These are phyloP conservation scores for Hapalemur alaotrensis DNA, from an alignment of 2,797 vertebrate species.

Conservation along the genomic window DNA sequence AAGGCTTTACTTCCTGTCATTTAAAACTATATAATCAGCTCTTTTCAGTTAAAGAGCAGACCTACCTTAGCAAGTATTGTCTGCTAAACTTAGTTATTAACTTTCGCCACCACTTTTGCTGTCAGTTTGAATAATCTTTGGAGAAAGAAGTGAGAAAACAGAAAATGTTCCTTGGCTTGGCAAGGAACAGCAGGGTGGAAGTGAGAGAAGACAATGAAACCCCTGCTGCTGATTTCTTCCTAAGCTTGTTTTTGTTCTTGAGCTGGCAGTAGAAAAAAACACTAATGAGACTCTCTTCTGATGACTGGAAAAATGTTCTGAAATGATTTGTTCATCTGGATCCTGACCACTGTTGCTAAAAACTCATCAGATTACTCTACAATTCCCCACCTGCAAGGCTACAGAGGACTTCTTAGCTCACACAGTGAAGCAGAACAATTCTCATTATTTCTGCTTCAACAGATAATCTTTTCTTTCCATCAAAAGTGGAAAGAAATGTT, in stretches of 20 bases:
- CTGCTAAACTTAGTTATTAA: not conserved
- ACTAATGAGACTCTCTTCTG: not conserved
- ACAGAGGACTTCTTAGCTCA: not conserved
- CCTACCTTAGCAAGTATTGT: not conserved
- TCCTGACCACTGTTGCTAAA: not conserved
- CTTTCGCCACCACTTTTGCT: not conserved
- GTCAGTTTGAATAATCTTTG: not conserved
- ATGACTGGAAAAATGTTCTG: not conserved
- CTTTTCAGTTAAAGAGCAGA: not conserved
- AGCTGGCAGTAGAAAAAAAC: not conserved
- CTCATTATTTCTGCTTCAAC: not conserved
- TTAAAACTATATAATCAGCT: not conserved
- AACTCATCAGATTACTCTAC: not conserved
- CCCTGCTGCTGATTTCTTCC: not conserved
- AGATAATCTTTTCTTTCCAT: not conserved
- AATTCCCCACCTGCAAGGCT: not conserved
- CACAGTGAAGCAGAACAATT: not conserved
- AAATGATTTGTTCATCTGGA: not conserved
- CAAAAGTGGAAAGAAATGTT: not conserved
- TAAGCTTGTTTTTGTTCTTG: not conserved
- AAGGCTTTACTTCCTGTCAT: not conserved
- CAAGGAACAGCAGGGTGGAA: not conserved
- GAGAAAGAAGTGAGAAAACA: conserved; percentile 29
- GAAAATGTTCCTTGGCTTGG: conserved; percentile 16
- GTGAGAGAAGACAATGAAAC: not conserved